Base-by-base conservation (phyloP, 2,888 invertebrate genomes). In the Endotricha flammealis region DNA sequence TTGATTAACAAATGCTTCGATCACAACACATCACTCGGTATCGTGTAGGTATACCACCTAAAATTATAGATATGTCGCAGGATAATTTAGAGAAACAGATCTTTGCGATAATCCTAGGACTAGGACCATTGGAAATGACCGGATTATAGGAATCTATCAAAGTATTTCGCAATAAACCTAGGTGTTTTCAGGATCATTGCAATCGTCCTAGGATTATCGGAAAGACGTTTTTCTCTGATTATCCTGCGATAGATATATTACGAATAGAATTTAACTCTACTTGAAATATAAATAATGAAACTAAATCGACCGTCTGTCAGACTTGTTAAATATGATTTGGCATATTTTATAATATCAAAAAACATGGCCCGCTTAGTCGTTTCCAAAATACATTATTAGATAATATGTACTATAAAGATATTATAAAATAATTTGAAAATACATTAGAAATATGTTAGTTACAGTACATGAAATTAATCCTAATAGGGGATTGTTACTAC, bases 401-500 rank as follows among this genome's bases (percentile, higher is more conserved):
- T 39, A 41, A 36, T 33, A 27, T 50, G 57, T 53, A 54, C 42
- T 52, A 62, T 54, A 64, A 67, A 64, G 53, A 41, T 44, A 55
- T 57, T 59, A 58, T 53, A 76, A 73, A 73, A 68, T 65, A 66
- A 73, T 59, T 64, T 56, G 53, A 69, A 67, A 61, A 63, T 58
- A 64, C 50, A 49, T 64, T 69, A 67, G 60, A 64, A 62, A 64
- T 51, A 59, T 42, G 42, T 54, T 41, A 49, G 49, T 56, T 48
- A 53, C 53, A 67, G 60, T 75, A 67, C 64, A 68, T 43, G 57
- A 72, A 71, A 68, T 59, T 63, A 67, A 54, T 53, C 57, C 68
- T 75, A 72, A 56, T 63, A 63, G 61, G 73, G 64, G 61, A 68
- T 68, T 64, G 59, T 53, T 66, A 40, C 60, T 71, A 67, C 73